Evolutionary conservation across 1,140 invertebrate genomes (phyloP).

Genomic region (Adelges cooleyi): DNA sequence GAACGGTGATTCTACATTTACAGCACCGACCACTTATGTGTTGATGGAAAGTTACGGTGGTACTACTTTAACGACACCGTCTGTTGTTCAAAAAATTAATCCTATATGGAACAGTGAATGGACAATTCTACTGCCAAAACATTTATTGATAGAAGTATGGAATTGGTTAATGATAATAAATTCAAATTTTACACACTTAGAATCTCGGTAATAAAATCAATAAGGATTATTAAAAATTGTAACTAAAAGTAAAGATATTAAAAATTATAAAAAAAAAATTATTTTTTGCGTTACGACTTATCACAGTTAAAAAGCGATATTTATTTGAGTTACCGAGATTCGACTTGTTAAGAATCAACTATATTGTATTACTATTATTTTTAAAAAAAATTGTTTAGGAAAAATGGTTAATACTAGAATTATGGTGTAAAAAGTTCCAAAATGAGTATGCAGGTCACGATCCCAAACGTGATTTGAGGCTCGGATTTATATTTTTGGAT

Average conservation of each 20-base stretch:
- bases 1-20: not conserved
- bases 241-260: no score
- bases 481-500: conserved; percentile 3
- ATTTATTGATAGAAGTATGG: conserved; percentile 1
- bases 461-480: not conserved
- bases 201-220: no score
- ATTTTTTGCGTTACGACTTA: no score
- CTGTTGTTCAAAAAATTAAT: not conserved
- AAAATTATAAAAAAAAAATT: no score
- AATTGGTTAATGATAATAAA: no score
- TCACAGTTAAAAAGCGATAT: no score
- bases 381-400: not conserved
- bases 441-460: conserved; percentile 12
- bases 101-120: conserved; percentile 6
- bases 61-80: not conserved
- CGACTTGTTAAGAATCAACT: no score
- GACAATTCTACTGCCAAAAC: not conserved
- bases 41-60: not conserved
- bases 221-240: no score
- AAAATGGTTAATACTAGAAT: not conserved
- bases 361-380: not conserved
- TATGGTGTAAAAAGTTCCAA: conserved; percentile 10
- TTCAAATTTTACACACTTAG: no score
- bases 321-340: no score
- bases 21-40: conserved; percentile 3